Percentiles rank a stretch among this genome's conserved stretches.
Evolutionary conservation across 2,888 invertebrate species (phyloP).

Genomic region (Ornithoptera alexandrae): DNA sequence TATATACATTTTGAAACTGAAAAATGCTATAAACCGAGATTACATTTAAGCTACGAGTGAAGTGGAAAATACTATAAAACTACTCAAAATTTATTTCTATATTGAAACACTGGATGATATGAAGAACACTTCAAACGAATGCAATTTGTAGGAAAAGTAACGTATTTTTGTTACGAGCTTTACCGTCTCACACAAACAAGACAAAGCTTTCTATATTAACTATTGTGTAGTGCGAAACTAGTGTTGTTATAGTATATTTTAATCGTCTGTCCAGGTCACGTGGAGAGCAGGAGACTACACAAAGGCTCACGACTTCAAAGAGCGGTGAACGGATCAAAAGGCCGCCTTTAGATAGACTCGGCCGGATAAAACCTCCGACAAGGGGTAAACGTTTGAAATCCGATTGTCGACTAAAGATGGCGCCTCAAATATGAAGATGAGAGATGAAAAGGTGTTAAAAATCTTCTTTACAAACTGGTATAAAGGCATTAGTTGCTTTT

Average conservation of each 20-base stretch:
- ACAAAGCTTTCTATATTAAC: constrained; percentile 31
- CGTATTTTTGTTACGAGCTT: background rate
- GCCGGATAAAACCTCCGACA: constrained; percentile 58
- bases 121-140: too few relatives aligned
- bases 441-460: constrained; percentile 51
- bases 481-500: constrained; percentile 32
- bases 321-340: constrained; percentile 56
- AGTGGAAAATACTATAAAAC: background rate
- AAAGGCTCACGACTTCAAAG: constrained; percentile 56
- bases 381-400: constrained; percentile 64
- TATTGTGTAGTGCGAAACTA: constrained; percentile 35
- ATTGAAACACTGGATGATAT: too few relatives aligned
- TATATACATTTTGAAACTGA: constrained; percentile 7
- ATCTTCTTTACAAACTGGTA: constrained; percentile 39
- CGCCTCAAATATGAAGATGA: constrained; percentile 43
- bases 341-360: constrained; percentile 57
- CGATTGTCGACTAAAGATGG: constrained; percentile 65
- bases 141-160: background rate
- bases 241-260: constrained; percentile 53
- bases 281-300: constrained; percentile 42
- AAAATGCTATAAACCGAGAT: background rate
- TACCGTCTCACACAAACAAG: background rate
- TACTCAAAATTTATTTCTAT: too few relatives aligned
- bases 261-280: constrained; percentile 60
- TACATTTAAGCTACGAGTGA: background rate